Base-by-base conservation (phyloP, 1,140 invertebrate genomes). In the Lepidostoma basale region DNA sequence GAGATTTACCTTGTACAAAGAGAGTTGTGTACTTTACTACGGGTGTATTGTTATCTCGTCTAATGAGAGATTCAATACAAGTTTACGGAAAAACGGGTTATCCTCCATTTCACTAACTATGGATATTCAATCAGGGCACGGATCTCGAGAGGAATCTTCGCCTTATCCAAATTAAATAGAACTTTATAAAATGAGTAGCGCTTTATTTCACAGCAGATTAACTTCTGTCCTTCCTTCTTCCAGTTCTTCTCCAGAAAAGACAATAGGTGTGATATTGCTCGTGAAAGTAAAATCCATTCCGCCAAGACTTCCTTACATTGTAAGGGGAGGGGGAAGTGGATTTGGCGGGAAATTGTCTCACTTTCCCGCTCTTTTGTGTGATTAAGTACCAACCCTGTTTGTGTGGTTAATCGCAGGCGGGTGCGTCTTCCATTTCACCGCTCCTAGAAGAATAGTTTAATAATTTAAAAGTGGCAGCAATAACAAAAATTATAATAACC, bases 211-310 rank as follows among this genome's bases (percentile, higher is more conserved):
- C 56, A 60, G 25, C 22, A 62, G 56, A 67, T 52, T 67, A 58
- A 42, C 23, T 66, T 44, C 59, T 36, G 20, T n/a, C n/a, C 23
- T 36, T 26, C 49, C 36, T 44, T 47, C 28, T 36, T 62, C 56
- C 6, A 28, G 60, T 67, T 58, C 47, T 67, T 67, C 62, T 49
- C 39, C 42, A 28, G 49, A 56, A 52, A 33, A 72, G 70, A 72
- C 70, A 72, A 72, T 72, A 72, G 70, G 70, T 72, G 70, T 69
- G 70, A 72, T 68, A 72, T 72, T 69, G 67, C 70, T 72, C 67
- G 70, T 69, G 70, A 72, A 69, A 72, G 54, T 67, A 62, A 69
- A 72, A 56, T 72, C 62, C 62, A 54, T 58, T 62, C n/a, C 5
- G 42, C 42, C 42, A 36, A 30, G 28, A 58, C 30, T 39, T 33